Percentiles rank a stretch among this genome's conserved stretches.
Conservation (phyloP, 2,797 vertebrate species). For the Gymnothorax javanicus region DNA sequence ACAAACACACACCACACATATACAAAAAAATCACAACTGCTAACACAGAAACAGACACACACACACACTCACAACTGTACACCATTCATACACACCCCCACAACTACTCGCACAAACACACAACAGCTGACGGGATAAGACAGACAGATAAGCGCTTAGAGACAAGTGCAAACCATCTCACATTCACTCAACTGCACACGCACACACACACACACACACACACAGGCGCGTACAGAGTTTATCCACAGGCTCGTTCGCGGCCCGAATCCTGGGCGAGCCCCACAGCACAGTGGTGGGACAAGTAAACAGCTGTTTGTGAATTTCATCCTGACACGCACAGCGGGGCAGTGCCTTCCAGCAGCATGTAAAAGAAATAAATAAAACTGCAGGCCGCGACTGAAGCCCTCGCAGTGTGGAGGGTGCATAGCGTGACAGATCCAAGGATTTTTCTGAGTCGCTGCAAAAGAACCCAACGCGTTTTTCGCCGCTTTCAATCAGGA, state of each 20-base stretch:
- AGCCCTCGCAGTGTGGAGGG: background rate
- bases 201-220: constrained; percentile 15
- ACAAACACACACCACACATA: background rate
- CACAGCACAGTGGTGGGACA: constrained; percentile 30
- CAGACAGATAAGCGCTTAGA: too few species aligned
- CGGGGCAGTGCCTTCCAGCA: constrained; percentile 45
- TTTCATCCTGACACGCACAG: constrained; percentile 49
- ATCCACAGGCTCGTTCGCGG: background rate
- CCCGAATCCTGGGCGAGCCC: constrained; percentile 38
- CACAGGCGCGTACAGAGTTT: background rate
- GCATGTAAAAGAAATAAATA: background rate
- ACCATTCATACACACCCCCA: background rate
- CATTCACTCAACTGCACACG: constrained; percentile 30
- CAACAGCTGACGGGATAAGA: background rate
- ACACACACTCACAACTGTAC: background rate
- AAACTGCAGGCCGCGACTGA: constrained; percentile 18
- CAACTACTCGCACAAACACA: constrained; percentile 19
- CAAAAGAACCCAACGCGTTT: background rate
- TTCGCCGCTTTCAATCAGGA: background rate
- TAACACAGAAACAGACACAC: background rate
- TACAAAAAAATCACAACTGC: constrained; percentile 30
- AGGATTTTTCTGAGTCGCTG: background rate
- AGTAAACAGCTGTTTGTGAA: constrained; percentile 50
- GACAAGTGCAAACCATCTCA: background rate
- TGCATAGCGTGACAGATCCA: background rate